Evolutionary conservation across 2,888 invertebrate genomes (phyloP).

Genomic region (Drosophila pseudotakahashii): DNA sequence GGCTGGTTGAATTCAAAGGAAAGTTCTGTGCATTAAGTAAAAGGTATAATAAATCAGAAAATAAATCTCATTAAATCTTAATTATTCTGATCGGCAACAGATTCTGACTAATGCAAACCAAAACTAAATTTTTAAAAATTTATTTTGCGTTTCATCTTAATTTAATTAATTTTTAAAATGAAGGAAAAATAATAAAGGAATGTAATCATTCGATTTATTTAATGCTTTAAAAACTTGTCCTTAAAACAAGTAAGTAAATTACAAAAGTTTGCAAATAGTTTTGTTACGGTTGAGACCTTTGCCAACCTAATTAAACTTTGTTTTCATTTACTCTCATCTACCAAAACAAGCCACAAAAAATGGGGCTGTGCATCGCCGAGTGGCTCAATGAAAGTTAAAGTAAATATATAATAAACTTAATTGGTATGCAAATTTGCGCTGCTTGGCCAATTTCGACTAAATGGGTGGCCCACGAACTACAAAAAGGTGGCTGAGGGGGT

Average conservation of each 20-base stretch:
- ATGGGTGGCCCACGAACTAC: slow-evolving; percentile 5
- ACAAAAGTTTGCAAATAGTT: slow-evolving; percentile 7
- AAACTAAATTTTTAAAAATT: neutral
- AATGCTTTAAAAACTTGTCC: too few relatives aligned
- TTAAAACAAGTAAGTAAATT: neutral
- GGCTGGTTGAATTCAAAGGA: neutral
- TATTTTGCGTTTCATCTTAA: too few relatives aligned
- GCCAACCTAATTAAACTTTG: slow-evolving; percentile 17
- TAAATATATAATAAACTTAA: slow-evolving; percentile 70
- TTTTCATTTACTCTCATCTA: neutral
- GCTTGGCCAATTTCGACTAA: slow-evolving; percentile 50
- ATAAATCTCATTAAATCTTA: neutral
- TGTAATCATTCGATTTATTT: too few relatives aligned
- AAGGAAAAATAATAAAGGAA: too few relatives aligned
- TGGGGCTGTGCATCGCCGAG: slow-evolving; percentile 2
- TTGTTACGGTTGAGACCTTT: neutral
- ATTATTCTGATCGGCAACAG: too few relatives aligned
- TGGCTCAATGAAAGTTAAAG: slow-evolving; percentile 36
- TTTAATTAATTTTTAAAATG: neutral
- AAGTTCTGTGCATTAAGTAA: neutral
- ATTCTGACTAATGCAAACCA: neutral
- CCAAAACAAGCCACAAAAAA: slow-evolving; percentile 23
- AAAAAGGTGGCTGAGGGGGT: neutral
- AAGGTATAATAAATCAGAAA: neutral
- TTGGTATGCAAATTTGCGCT: slow-evolving; percentile 68